These are phyloP conservation scores for Melanostoma mellinum DNA, from an alignment of 2,888 invertebrate species.

Conservation along the genomic window DNA sequence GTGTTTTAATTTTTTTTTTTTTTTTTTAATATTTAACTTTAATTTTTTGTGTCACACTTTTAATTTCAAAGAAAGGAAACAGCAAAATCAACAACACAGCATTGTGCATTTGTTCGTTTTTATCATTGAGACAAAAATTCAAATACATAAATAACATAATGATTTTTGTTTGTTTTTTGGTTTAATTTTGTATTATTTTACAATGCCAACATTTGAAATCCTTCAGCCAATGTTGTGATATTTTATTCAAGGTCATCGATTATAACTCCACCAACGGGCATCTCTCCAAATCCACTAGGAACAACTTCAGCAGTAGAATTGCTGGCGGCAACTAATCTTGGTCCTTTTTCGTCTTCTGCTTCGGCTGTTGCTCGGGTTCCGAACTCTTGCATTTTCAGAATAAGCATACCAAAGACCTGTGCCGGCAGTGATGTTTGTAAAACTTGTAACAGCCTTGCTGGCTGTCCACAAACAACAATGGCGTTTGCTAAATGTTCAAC, in stretches of 20 bases:
- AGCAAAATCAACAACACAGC: slow-evolving; percentile 42
- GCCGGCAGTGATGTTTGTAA: slow-evolving; percentile 98
- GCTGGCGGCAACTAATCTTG: slow-evolving; percentile 75
- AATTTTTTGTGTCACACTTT: slow-evolving; percentile 28
- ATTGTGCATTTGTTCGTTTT: slow-evolving; percentile 27
- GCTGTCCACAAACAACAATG: slow-evolving; percentile 97
- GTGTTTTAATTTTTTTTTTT: slow-evolving; percentile 25
- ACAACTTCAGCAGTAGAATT: slow-evolving; percentile 74
- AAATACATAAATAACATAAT: slow-evolving; percentile 45
- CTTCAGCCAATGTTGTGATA: slow-evolving; percentile 18
- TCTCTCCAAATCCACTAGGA: slow-evolving; percentile 76
- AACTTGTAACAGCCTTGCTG: slow-evolving; percentile 81
- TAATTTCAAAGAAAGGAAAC: slow-evolving; percentile 41
- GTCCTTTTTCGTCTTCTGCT: slow-evolving; percentile 76
- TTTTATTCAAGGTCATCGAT: slow-evolving; percentile 80
- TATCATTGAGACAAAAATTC: slow-evolving; percentile 32
- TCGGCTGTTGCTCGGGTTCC: slow-evolving; percentile 78
- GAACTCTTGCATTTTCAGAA: slow-evolving; percentile 86
- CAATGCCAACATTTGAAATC: slow-evolving; percentile 51
- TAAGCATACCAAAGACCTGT: slow-evolving; percentile 94
- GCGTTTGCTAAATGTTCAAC: slow-evolving; percentile 98
- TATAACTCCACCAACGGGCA: slow-evolving; percentile 74
- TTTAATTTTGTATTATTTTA: slow-evolving; percentile 55
- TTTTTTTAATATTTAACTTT: slow-evolving; percentile 31
- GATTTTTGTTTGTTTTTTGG: slow-evolving; percentile 19